Conservation (phyloP, 2,113 vertebrate species). For the Cololabis saira region DNA sequence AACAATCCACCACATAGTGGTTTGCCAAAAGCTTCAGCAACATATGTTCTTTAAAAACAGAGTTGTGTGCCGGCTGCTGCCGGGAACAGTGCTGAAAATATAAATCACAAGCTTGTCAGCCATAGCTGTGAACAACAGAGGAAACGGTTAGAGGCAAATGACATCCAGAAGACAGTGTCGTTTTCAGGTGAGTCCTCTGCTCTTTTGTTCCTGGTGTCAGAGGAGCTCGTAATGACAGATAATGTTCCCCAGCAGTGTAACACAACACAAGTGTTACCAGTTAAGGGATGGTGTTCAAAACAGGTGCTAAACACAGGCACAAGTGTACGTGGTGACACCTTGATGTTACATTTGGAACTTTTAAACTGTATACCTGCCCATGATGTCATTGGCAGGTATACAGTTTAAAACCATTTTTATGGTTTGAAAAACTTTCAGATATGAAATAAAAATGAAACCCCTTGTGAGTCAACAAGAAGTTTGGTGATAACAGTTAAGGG, state of each 20-base stretch:
- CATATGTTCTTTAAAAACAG: neutral
- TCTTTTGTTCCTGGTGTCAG: slow-evolving; percentile 68
- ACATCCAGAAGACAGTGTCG: slow-evolving; percentile 43
- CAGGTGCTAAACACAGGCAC: slow-evolving; percentile 51
- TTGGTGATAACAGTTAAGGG: too few species aligned
- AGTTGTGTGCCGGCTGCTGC: neutral
- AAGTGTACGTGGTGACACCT: slow-evolving; percentile 10
- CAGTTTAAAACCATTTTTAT: too few species aligned
- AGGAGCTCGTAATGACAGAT: slow-evolving; percentile 73
- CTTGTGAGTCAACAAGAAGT: too few species aligned
- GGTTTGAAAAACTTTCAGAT: too few species aligned
- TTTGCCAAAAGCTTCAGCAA: too few species aligned
- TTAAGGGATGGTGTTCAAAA: slow-evolving; percentile 29
- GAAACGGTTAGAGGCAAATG: slow-evolving; percentile 39
- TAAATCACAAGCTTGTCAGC: slow-evolving; percentile 3
- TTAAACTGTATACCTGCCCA: too few species aligned
- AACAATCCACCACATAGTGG: too few species aligned
- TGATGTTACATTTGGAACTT: too few species aligned
- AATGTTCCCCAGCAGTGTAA: slow-evolving; percentile 52
- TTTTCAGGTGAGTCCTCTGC: slow-evolving; percentile 46
- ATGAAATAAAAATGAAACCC: too few species aligned
- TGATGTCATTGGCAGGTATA: too few species aligned
- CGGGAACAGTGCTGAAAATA: neutral
- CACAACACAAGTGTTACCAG: slow-evolving; percentile 49
- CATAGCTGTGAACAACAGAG: slow-evolving; percentile 19